Percentiles rank a stretch among this genome's conserved stretches.
Evolutionary conservation across 2,113 vertebrate species (phyloP).

Genomic region (Pelvicachromis taeniatus): DNA sequence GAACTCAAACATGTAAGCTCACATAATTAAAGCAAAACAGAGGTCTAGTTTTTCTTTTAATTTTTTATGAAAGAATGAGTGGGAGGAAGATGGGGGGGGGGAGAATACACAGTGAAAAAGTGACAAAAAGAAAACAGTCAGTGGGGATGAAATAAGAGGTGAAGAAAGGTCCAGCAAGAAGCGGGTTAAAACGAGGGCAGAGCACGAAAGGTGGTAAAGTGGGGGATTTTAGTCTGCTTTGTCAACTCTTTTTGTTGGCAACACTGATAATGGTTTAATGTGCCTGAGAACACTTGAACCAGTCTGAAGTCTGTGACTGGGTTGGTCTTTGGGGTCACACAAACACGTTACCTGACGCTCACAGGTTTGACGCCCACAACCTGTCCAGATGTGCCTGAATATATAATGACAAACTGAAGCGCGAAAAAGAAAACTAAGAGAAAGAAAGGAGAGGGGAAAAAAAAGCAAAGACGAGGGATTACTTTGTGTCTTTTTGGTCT

Average conservation of each 20-base stretch:
- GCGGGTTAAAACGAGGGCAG: not conserved
- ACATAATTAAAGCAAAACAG: not conserved
- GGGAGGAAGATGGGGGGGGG: not conserved
- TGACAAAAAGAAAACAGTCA: not conserved
- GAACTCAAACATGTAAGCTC: not conserved
- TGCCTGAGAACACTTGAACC: constrained; percentile 35
- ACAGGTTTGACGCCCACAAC: not conserved
- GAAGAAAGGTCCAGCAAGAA: not conserved
- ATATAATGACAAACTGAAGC: not conserved
- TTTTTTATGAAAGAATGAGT: too few species aligned
- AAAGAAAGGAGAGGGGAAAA: not conserved
- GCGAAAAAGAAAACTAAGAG: not conserved
- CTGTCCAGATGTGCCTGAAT: constrained; percentile 37
- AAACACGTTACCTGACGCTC: constrained; percentile 13
- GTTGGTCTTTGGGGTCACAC: constrained; percentile 15
- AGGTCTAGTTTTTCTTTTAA: not conserved
- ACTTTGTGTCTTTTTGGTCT: constrained; percentile 43
- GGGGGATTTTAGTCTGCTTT: constrained; percentile 13
- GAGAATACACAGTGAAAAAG: not conserved
- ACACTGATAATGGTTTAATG: constrained; percentile 56
- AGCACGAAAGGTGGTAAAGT: not conserved
- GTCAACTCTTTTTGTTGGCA: constrained; percentile 43
- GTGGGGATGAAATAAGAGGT: not conserved
- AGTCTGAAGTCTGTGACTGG: constrained; percentile 29
- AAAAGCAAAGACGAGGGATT: constrained; percentile 8